Percentiles rank a stretch among this genome's conserved stretches.
Evolutionary conservation across 1,140 invertebrate species (phyloP).

Genomic region (Drosophila hydei): DNA sequence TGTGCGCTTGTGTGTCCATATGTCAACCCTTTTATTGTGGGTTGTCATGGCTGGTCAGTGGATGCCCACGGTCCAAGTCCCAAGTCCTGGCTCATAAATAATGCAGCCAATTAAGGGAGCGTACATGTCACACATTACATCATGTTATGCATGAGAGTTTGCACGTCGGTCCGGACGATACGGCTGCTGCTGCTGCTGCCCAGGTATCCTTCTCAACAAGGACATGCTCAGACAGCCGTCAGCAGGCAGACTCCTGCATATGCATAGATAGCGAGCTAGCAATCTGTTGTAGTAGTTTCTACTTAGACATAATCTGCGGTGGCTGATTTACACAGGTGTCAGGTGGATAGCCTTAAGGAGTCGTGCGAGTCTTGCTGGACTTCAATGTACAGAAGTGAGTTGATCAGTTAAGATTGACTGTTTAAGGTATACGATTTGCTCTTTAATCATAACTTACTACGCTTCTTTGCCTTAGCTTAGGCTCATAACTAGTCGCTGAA

Average conservation of each 20-base stretch:
- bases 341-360: too few species aligned
- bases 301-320: background rate
- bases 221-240: slow-evolving; percentile 26
- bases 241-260: slow-evolving; percentile 13
- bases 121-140: slow-evolving; percentile 52
- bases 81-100: slow-evolving; percentile 54
- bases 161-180: background rate
- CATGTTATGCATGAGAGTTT: slow-evolving; percentile 13
- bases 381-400: too few species aligned
- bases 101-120: slow-evolving; percentile 69
- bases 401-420: too few species aligned
- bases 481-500: too few species aligned
- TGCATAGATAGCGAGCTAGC: background rate
- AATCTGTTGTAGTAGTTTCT: background rate
- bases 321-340: background rate
- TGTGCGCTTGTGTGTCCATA: slow-evolving; percentile 28
- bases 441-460: too few species aligned
- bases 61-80: slow-evolving; percentile 1
- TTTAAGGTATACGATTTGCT: too few species aligned
- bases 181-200: background rate
- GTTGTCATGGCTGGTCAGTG: slow-evolving; percentile 8
- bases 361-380: too few species aligned
- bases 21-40: slow-evolving; percentile 68
- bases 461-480: too few species aligned
- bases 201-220: slow-evolving; percentile 42